These are phyloP conservation scores for Epistrophe grossulariae DNA, from an alignment of 2,888 invertebrate species.

Conservation along the genomic window DNA sequence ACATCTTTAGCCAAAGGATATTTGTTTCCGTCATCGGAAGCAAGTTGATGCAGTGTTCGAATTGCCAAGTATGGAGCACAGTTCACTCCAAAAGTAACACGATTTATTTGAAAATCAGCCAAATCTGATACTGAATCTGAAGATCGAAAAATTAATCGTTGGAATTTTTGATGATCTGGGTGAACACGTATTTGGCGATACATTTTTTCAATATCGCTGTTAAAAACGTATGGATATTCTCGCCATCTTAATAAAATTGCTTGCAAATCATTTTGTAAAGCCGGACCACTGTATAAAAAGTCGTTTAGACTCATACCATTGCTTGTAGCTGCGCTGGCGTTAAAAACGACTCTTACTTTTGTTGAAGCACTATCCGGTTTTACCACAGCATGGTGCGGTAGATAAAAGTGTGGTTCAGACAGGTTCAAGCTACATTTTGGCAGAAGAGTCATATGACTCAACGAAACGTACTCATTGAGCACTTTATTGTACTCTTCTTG, in stretches of 20 bases:
- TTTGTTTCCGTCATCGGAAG: slow-evolving; percentile 47
- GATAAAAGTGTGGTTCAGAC: too few relatives aligned
- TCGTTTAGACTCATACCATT: too few relatives aligned
- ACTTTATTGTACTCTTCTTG: too few relatives aligned
- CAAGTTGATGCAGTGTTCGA: slow-evolving; percentile 60
- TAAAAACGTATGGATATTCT: slow-evolving; percentile 65
- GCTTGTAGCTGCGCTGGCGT: too few relatives aligned
- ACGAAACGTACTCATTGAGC: too few relatives aligned
- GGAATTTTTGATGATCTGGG: slow-evolving; percentile 63
- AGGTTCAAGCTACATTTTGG: too few relatives aligned
- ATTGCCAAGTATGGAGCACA: slow-evolving; percentile 56
- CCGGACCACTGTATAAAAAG: too few relatives aligned
- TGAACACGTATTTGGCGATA: slow-evolving; percentile 66
- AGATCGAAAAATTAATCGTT: slow-evolving; percentile 75
- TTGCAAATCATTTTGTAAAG: slow-evolving; percentile 75
- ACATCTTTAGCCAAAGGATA: slow-evolving; percentile 35
- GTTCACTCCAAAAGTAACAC: slow-evolving; percentile 44
- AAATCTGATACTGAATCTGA: slow-evolving; percentile 32
- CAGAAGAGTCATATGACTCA: too few relatives aligned
- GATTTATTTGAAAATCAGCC: slow-evolving; percentile 58
- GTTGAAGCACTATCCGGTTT: too few relatives aligned
- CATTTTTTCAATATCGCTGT: slow-evolving; percentile 78
- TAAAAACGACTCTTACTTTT: too few relatives aligned
- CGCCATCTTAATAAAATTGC: slow-evolving; percentile 39
- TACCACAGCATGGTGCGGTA: too few relatives aligned